These are phyloP conservation scores for Eurystomus gularis DNA, from an alignment of 2,113 vertebrate species.

Conservation along the genomic window DNA sequence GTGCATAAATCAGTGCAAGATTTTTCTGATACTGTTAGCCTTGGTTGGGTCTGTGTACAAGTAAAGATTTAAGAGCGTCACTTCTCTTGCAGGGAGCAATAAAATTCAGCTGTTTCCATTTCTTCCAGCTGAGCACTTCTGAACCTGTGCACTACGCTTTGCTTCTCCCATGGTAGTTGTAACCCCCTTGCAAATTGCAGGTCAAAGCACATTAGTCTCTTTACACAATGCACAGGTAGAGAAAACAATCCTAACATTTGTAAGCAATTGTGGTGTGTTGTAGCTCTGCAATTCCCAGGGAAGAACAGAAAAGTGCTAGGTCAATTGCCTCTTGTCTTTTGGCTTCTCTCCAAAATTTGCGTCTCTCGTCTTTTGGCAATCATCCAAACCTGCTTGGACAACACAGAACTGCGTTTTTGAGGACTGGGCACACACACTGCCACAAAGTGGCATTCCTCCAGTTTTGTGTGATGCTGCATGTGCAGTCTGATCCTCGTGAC, in stretches of 20 bases:
- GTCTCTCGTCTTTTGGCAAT: conserved; percentile 14
- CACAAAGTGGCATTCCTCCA: background rate
- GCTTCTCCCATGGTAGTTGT: conserved; percentile 56
- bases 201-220: conserved; percentile 65
- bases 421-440: background rate
- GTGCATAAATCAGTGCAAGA: background rate
- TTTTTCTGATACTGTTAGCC: background rate
- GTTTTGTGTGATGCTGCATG: background rate
- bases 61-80: conserved; percentile 11
- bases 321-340: conserved; percentile 64
- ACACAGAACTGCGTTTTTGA: background rate
- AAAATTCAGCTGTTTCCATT: conserved; percentile 28
- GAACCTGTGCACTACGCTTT: background rate
- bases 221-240: conserved; percentile 64
- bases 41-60: background rate
- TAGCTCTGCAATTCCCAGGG: conserved; percentile 60
- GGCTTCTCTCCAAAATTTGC: conserved; percentile 40
- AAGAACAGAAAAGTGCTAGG: conserved; percentile 48
- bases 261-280: conserved; percentile 54
- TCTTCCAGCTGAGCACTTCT: conserved; percentile 43
- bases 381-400: conserved; percentile 5
- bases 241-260: conserved; percentile 62
- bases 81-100: background rate
- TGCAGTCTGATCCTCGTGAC: background rate
- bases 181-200: conserved; percentile 67